Percentiles rank a stretch among this genome's conserved stretches.
These are phyloP conservation scores for Conus betulinus DNA, from an alignment of 1,140 invertebrate genomes.

Conservation along the genomic window DNA sequence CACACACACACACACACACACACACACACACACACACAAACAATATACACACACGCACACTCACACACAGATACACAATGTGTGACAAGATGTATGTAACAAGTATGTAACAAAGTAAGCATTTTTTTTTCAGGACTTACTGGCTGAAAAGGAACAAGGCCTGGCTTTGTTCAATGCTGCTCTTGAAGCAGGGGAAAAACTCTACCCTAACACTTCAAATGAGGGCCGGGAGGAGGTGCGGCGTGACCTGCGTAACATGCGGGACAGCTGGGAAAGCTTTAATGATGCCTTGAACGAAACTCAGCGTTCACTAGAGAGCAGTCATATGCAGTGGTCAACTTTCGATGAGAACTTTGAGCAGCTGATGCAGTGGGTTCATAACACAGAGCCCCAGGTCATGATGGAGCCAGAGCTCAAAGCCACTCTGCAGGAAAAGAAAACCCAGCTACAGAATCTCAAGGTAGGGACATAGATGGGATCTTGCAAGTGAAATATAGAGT, in stretches of 20 bases:
- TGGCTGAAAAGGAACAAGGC: constrained; percentile 80
- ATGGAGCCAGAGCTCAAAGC: constrained; percentile 92
- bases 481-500: too few relatives aligned
- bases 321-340: constrained; percentile 72
- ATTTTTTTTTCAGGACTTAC: constrained; percentile 47
- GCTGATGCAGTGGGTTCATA: constrained; percentile 92
- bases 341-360: constrained; percentile 82
- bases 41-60: too few relatives aligned
- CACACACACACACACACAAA: too few relatives aligned
- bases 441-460: constrained; percentile 94
- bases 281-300: constrained; percentile 89
- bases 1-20: too few relatives aligned
- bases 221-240: constrained; percentile 90
- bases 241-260: constrained; percentile 86
- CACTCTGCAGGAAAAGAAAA: constrained; percentile 94
- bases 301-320: constrained; percentile 90
- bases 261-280: constrained; percentile 89
- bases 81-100: too few relatives aligned
- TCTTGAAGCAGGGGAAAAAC: constrained; percentile 89
- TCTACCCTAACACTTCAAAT: constrained; percentile 90
- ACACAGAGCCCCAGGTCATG: constrained; percentile 93
- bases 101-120: background rate
- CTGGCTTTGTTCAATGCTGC: constrained; percentile 86
- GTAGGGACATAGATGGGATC: constrained; percentile 75
- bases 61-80: too few relatives aligned